These are phyloP conservation scores for Ormyrus labotus DNA, from an alignment of 2,888 invertebrate genomes.

Conservation along the genomic window DNA sequence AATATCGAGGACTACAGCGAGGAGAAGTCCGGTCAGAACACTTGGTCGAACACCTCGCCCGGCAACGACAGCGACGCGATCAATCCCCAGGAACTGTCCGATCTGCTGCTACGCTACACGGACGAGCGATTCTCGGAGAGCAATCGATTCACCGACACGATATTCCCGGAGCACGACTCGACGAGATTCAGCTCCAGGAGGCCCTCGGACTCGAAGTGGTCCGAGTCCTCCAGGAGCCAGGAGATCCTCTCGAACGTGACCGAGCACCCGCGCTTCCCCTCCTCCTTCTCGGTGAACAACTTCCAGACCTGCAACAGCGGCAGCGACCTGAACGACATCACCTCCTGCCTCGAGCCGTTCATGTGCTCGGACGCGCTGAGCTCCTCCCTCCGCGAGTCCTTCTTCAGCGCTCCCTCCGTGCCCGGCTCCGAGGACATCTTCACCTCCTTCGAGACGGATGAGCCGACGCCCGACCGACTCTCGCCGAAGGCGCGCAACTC, in stretches of 20 bases:
- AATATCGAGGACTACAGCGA: constrained; percentile 68
- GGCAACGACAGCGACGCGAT: not conserved
- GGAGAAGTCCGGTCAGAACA: constrained; percentile 5
- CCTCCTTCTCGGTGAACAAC: constrained; percentile 71
- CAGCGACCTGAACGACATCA: constrained; percentile 70
- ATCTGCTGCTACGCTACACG: constrained; percentile 38
- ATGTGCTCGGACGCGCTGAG: constrained; percentile 70
- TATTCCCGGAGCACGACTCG: constrained; percentile 69
- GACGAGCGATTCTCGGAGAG: constrained; percentile 61
- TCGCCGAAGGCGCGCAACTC: constrained; percentile 54
- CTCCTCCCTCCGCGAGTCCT: constrained; percentile 70
- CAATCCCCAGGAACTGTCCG: constrained; percentile 49
- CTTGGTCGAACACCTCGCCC: constrained; percentile 29
- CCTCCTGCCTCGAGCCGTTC: constrained; percentile 69
- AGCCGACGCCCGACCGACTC: constrained; percentile 49
- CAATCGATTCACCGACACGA: constrained; percentile 62
- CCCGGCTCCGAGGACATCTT: constrained; percentile 69
- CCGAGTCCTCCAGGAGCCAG: constrained; percentile 72
- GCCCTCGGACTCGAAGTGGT: constrained; percentile 72
- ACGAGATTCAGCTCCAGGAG: constrained; percentile 69
- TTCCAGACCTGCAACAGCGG: constrained; percentile 69
- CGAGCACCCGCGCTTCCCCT: constrained; percentile 66
- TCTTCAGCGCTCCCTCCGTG: constrained; percentile 70
- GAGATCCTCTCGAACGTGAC: constrained; percentile 67
- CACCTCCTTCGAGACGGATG: constrained; percentile 68